Evolutionary conservation across 2,888 invertebrate species (phyloP).

Genomic region (Synanthedon myopaeformis): DNA sequence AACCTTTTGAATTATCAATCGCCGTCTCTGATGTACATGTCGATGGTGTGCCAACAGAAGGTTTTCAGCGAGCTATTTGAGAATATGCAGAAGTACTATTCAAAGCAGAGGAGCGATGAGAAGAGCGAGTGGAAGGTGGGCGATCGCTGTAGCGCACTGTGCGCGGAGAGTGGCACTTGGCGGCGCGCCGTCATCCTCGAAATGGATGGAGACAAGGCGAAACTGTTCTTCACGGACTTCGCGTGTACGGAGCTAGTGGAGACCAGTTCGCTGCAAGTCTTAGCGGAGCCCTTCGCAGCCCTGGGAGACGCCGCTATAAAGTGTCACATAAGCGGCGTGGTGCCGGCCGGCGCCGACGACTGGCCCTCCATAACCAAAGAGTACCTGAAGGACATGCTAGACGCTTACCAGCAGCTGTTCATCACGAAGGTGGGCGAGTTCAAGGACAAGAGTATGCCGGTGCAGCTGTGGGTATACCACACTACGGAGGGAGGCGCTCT

Average conservation of each 20-base stretch:
- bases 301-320: slow-evolving; percentile 71
- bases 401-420: slow-evolving; percentile 58
- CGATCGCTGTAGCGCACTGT: slow-evolving; percentile 56
- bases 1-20: slow-evolving; percentile 59
- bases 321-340: slow-evolving; percentile 77
- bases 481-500: slow-evolving; percentile 73
- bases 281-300: slow-evolving; percentile 59
- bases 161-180: slow-evolving; percentile 69
- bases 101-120: slow-evolving; percentile 18
- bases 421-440: slow-evolving; percentile 67
- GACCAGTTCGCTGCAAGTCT: slow-evolving; percentile 50
- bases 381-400: slow-evolving; percentile 66
- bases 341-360: slow-evolving; percentile 74
- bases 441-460: slow-evolving; percentile 61
- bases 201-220: slow-evolving; percentile 37
- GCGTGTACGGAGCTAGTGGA: slow-evolving; percentile 65
- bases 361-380: slow-evolving; percentile 75
- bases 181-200: slow-evolving; percentile 69
- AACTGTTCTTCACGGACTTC: slow-evolving; percentile 77
- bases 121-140: slow-evolving; percentile 60
- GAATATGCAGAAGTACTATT: slow-evolving; percentile 69
- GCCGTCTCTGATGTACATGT: slow-evolving; percentile 73
- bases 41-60: slow-evolving; percentile 53
- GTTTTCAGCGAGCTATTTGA: slow-evolving; percentile 55
- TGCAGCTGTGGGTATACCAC: slow-evolving; percentile 76